Evolutionary conservation across 2,797 vertebrate species (phyloP), one percentile per base, ranked within the genome.

Genomic region (Gymnothorax reevesii): DNA sequence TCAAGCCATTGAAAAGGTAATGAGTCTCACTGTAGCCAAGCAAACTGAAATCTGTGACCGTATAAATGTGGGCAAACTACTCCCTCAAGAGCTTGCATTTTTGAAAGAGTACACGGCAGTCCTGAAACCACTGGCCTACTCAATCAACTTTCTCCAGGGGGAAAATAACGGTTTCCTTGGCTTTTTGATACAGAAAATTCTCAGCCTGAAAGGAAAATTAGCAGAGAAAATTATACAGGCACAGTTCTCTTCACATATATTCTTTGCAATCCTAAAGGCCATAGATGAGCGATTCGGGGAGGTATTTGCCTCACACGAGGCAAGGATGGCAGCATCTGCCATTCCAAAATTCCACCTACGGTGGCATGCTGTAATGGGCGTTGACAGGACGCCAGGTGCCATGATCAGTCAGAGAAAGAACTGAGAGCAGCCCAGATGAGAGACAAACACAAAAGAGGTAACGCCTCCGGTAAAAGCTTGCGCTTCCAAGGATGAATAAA

Each of bases 131-230:
- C 95, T 96, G 0, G 94, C 95, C 0, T 95, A 95, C 88, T 94
- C 95, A 0, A 91, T 96, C 0, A 94, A 96, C 86, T 94, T 96
- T 52, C 93, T 96, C 91, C 33, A 42, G 33, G 33, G 33, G 33
- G 33, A 42, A 42, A 42, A 42, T 1, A 42, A 42, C 33, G 1
- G 1, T 42, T 42, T 42, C 33, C 95, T 95, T 83, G 95, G 95
- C 1, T 91, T 95, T 33, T 93, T 95, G 87, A 95, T 96, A 87
- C 95, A 95, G 0, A 96, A 95, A 0, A 89, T 96, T 1, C 93
- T 96, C 86, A 95, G 94, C 13, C 90, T 96, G 80, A 96, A 96
- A 92, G 95, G 94, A 87, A 96, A 96, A 89, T 54, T 96, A 2
- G 94, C 90, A 0, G 94, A 95, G 88, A 95, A 95, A 90, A 94